phyloP scores from a whole-genome alignment of 2,797 vertebrate species.

The Enoplosus armatus region DNA sequence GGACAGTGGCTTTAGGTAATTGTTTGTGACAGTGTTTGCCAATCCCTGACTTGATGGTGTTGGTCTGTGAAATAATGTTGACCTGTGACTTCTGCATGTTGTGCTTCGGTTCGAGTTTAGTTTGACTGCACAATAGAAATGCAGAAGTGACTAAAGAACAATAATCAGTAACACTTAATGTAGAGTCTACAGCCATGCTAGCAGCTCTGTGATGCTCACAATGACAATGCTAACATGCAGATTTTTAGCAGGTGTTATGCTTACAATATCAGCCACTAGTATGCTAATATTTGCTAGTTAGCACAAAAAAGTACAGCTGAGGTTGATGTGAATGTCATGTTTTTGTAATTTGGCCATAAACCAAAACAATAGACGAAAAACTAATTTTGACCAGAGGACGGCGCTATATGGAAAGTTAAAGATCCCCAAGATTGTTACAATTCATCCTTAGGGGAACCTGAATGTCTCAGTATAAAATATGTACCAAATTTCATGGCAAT shows the following conservation, averaged over 20 bases:
- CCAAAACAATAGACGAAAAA: background rate
- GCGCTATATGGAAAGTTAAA: background rate
- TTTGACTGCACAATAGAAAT: background rate
- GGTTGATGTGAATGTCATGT: background rate
- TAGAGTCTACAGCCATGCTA: slow-evolving; percentile 1
- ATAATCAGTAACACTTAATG: slow-evolving; percentile 13
- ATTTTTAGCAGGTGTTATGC: background rate
- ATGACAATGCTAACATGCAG: background rate
- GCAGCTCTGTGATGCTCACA: slow-evolving; percentile 12
- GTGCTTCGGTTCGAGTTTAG: slow-evolving; percentile 8
- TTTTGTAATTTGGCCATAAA: background rate
- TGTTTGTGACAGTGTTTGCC: slow-evolving; percentile 60
- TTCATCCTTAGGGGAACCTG: background rate
- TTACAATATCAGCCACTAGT: background rate
- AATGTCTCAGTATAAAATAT: background rate
- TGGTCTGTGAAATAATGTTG: slow-evolving; percentile 42
- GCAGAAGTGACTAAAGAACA: slow-evolving; percentile 23
- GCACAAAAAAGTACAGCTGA: background rate
- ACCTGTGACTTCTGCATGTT: slow-evolving; percentile 10
- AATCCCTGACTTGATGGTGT: slow-evolving; percentile 55
- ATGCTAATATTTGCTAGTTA: background rate
- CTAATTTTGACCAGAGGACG: background rate
- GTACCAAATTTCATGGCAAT: background rate
- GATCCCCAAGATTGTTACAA: background rate
- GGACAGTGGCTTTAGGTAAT: slow-evolving; percentile 65